Conservation (phyloP, 2,888 invertebrate species). For the Dichetophora obliterata region DNA sequence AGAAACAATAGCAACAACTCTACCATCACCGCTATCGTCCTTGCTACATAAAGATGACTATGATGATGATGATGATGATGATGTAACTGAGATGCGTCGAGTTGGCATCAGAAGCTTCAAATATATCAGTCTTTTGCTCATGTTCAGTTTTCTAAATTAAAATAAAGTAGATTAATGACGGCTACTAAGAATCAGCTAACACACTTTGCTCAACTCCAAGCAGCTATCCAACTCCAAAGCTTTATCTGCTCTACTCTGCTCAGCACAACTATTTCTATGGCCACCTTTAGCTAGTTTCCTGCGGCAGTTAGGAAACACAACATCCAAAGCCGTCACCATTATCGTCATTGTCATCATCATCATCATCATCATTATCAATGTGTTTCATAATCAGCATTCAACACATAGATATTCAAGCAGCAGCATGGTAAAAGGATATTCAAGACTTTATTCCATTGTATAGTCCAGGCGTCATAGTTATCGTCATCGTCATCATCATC, state of each 20-base stretch:
- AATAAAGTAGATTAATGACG: conserved; percentile 41
- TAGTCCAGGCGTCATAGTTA: conserved; percentile 11
- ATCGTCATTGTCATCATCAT: background rate
- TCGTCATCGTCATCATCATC: conserved; percentile 40
- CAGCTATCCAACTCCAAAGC: background rate
- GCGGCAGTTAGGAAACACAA: background rate
- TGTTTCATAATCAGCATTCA: background rate
- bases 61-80: no score
- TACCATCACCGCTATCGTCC: background rate
- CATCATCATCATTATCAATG: conserved; percentile 10
- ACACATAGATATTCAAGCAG: conserved; percentile 27
- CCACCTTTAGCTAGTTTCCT: conserved; percentile 24
- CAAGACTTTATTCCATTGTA: conserved; percentile 47
- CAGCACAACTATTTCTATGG: background rate
- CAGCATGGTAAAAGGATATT: conserved; percentile 47
- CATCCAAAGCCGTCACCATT: background rate
- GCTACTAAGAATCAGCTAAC: conserved; percentile 27
- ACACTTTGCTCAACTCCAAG: background rate
- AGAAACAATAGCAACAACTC: background rate
- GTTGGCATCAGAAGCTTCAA: conserved; percentile 25
- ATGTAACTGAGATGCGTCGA: conserved; percentile 18
- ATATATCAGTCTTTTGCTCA: conserved; percentile 25
- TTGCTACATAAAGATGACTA: no score
- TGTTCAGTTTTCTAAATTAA: conserved; percentile 28
- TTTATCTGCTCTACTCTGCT: background rate